A percentile compares a stretch with the other conserved stretches of the same genome.
Conservation (phyloP, 2,888 invertebrate species). For the Diaperis boleti region DNA sequence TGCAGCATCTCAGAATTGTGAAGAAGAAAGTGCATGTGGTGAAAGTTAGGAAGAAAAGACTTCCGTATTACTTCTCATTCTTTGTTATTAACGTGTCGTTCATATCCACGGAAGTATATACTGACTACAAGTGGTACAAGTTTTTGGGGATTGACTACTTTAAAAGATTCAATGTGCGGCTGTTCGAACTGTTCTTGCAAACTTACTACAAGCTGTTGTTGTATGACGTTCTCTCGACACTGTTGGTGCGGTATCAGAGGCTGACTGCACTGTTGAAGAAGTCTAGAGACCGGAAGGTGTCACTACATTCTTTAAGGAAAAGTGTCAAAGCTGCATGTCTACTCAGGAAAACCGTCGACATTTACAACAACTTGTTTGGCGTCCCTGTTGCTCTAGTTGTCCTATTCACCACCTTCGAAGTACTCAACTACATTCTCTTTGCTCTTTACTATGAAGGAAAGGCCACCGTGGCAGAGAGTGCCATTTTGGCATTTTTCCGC, state of each 20-base stretch:
- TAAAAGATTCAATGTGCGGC: conserved; percentile 1
- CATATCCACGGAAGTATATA: background rate
- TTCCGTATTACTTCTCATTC: background rate
- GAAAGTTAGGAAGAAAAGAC: background rate
- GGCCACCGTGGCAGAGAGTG: background rate
- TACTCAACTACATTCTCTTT: conserved; percentile 14
- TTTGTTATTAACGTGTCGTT: background rate
- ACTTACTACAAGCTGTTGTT: background rate
- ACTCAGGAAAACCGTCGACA: background rate
- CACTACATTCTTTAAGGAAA: background rate
- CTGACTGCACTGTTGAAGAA: background rate
- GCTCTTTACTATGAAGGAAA: background rate
- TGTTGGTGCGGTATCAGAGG: background rate
- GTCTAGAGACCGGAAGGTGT: background rate
- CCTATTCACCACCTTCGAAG: conserved; percentile 6
- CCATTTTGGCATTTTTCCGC: background rate
- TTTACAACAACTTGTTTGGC: conserved; percentile 7
- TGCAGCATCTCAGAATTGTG: background rate
- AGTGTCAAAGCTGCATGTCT: background rate
- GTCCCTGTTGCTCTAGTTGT: background rate
- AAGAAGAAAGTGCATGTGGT: background rate
- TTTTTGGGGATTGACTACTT: background rate
- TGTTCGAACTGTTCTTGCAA: background rate
- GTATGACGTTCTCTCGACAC: background rate
- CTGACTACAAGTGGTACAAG: background rate